Evolutionary conservation across 2,888 invertebrate species (phyloP), one percentile per base, ranked within the genome.

Genomic region (Melieria crassipennis): DNA sequence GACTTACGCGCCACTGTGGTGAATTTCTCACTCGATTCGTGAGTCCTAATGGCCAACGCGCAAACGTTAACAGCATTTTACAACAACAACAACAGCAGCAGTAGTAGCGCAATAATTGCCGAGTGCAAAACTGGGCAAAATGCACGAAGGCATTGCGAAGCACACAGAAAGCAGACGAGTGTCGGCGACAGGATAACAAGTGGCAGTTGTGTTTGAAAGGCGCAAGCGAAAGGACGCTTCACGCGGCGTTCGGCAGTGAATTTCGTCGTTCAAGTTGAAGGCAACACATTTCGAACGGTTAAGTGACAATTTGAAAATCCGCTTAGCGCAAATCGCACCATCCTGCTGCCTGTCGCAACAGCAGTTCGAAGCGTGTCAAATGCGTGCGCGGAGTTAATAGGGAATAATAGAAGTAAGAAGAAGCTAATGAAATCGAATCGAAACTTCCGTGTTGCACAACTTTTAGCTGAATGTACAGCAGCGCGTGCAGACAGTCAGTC

Each of bases 181-280:
- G 43, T 43, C 47, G 13, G 65, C 75, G 75, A 75, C 70, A 70
- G 68, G 65, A 67, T 67, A 70, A 55, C 68, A 66, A 66, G 63
- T 63, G 71, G 55, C 71, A 75, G 75, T 75, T 72, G 60, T 69
- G 50, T 70, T 73, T 73, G 62, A 70, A 72, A 70, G 43, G 62
- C 65, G 72, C 63, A 73, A 65, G 68, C 57, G 72, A 65, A 60
- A 58, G 67, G 71, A 74, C 71, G 74, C 67, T 65, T 60, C 45
- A 11, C 30, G 57, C 65, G 68, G 48, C 46, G n/a, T 5, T 10
- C 52, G 11, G 7, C 13, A 48, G 57, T 30, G 57, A 7, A 9
- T n/a, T 30, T 9, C 58, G 6, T 46, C 9, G 46, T 46, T 10
- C 7, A 30, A 46, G 9, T n/a, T 0, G 3, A 42, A 47, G 10